phyloP scores from a whole-genome alignment of 2,797 vertebrate genomes.

The Siniperca obscura region DNA sequence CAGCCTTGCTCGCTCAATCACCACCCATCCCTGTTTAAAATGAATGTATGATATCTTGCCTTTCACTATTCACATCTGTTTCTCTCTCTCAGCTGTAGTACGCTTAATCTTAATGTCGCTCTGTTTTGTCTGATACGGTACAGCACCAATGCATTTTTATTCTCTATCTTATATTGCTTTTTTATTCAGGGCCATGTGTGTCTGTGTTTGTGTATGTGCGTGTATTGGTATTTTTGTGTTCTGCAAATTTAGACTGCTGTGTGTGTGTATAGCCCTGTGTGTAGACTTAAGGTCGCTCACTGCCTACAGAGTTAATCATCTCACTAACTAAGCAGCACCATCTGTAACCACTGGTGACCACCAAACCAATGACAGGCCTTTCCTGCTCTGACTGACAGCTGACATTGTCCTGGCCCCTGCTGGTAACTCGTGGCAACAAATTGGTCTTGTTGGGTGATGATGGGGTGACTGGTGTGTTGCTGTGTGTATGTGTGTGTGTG shows the following conservation, averaged over 20 bases:
- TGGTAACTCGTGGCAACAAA: slow-evolving; percentile 73
- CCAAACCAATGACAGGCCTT: slow-evolving; percentile 54
- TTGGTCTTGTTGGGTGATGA: slow-evolving; percentile 70
- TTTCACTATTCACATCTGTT: slow-evolving; percentile 78
- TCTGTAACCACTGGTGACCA: slow-evolving; percentile 55
- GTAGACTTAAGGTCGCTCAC: slow-evolving; percentile 8
- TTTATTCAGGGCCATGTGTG: slow-evolving; percentile 66
- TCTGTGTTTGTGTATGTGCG: slow-evolving; percentile 30
- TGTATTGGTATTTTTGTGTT: slow-evolving; percentile 25
- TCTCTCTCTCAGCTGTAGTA: slow-evolving; percentile 72
- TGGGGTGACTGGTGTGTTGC: slow-evolving; percentile 58
- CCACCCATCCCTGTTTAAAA: slow-evolving; percentile 80
- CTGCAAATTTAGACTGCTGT: slow-evolving; percentile 22
- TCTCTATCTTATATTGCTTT: slow-evolving; percentile 79
- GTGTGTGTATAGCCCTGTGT: not conserved
- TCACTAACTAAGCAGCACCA: slow-evolving; percentile 61
- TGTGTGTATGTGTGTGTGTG: slow-evolving; percentile 12
- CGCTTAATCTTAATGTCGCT: slow-evolving; percentile 76
- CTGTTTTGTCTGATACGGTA: slow-evolving; percentile 76
- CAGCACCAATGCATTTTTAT: slow-evolving; percentile 82
- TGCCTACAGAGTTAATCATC: slow-evolving; percentile 48
- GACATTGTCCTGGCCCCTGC: slow-evolving; percentile 59
- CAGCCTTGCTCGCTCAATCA: slow-evolving; percentile 77
- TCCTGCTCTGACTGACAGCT: slow-evolving; percentile 67
- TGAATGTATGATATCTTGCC: slow-evolving; percentile 84